Evolutionary conservation across 2,888 invertebrate species (phyloP), one percentile per base, ranked within the genome.

Genomic region (Imbricaverruca yamaguchii): DNA sequence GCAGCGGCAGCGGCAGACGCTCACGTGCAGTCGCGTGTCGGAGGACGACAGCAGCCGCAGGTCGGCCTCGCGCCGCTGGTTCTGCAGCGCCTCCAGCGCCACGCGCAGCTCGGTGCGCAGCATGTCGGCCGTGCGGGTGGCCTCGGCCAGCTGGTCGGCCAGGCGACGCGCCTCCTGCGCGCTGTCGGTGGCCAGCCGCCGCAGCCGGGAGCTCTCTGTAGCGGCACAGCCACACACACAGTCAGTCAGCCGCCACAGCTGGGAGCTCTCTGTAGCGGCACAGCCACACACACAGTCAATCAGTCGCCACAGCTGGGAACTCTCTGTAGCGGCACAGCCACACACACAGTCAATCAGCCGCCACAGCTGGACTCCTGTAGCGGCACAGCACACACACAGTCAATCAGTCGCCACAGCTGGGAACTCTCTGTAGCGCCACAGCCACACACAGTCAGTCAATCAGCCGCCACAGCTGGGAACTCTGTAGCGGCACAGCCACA

Each of bases 31-130:
- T 23, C 74, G 13, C 6, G 55, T 74, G 55, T 74, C 74, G 0
- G 74, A 53, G 15, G 53, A 53, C 10, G 74, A 18, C 39, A 55
- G 18, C 74, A 74, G 74, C 0, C 74, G 74, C 23, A 74, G 74
- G 53, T 74, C 74, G 53, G 74, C 55, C 53, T 74, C 74, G 10
- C 74, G 74, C 18, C 74, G 74, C 74, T 74, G 74, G 55, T 74
- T 55, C 55, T 74, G 74, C 74, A 74, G 53, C 74, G 74, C 74
- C 74, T 74, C 74, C 74, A 74, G 74, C 74, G 74, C 74, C 55
- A 74, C 74, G 21, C 74, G 74, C 74, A 74, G 74, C 74, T 74
- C 74, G 18, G 74, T 55, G 53, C 74, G 74, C 74, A 74, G 74
- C 74, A 74, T 55, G 55, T 74, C 55, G 21, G 21, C 53, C 15